Conservation (phyloP, 1,140 invertebrate genomes). For the Aphis craccivora region DNA sequence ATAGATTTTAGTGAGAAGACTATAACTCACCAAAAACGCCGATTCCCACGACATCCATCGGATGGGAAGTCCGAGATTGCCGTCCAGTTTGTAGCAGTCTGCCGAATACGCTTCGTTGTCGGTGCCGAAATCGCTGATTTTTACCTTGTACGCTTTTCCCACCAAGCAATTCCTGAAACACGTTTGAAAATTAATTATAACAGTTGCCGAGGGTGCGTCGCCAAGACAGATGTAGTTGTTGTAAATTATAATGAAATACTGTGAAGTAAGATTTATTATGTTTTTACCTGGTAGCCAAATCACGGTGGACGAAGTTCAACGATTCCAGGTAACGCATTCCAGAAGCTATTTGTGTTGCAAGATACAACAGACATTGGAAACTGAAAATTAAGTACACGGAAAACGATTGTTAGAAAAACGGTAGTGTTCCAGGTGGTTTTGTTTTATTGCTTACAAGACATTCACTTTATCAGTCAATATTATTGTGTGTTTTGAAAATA, state of each 20-base stretch:
- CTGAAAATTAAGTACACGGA: conserved; percentile 65
- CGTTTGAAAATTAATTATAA: neutral
- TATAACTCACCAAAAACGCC: conserved; percentile 71
- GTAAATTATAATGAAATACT: neutral
- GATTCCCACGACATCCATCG: conserved; percentile 91
- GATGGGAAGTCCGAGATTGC: conserved; percentile 79
- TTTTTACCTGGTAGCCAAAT: conserved; percentile 77
- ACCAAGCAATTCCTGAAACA: conserved; percentile 81
- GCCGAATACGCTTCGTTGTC: conserved; percentile 84
- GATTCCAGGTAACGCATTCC: conserved; percentile 87
- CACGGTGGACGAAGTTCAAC: conserved; percentile 82
- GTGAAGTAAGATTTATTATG: neutral
- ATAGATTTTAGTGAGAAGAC: neutral
- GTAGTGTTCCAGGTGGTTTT: neutral
- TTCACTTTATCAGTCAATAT: neutral
- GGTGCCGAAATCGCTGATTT: conserved; percentile 91
- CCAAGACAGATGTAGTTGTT: neutral
- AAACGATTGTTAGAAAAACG: neutral
- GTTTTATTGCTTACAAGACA: neutral
- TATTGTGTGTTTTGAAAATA: neutral
- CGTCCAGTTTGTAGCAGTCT: conserved; percentile 86
- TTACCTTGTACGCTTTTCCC: conserved; percentile 83
- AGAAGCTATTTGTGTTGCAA: conserved; percentile 84
- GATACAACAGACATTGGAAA: conserved; percentile 80
- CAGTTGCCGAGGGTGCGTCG: neutral